Percentiles rank a stretch among this genome's conserved stretches.
Conservation (phyloP, 1,140 invertebrate species). For the Cherax quadricarinatus region DNA sequence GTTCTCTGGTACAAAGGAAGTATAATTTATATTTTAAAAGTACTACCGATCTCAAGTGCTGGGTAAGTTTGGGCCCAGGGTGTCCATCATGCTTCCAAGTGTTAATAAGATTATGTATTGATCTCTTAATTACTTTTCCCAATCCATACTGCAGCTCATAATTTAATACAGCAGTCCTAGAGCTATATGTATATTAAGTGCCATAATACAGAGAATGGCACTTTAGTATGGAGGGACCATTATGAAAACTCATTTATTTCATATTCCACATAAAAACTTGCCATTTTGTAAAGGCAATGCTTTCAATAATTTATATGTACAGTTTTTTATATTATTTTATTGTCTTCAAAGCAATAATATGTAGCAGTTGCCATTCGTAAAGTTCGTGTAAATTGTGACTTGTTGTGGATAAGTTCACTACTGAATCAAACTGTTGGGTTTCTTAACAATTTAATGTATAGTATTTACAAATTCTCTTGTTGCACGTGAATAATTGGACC, state of each 20-base stretch:
- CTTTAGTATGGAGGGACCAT: conserved; percentile 23
- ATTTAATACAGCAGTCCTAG: not conserved
- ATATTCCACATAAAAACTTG: conserved; percentile 4
- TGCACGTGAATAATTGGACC: not conserved
- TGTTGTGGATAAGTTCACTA: not conserved
- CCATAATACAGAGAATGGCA: conserved; percentile 13
- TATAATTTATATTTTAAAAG: not conserved
- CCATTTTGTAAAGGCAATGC: not conserved
- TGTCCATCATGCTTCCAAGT: conserved; percentile 49
- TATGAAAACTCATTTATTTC: conserved; percentile 23
- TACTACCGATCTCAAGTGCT: conserved; percentile 13
- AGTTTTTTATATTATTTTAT: not conserved
- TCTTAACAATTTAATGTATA: not conserved
- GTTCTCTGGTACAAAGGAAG: not conserved
- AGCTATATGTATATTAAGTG: conserved; percentile 13
- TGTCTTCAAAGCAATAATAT: conserved; percentile 4
- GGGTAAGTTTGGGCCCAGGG: not conserved
- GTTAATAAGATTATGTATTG: conserved; percentile 46
- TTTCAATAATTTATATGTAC: conserved; percentile 12
- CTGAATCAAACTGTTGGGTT: not conserved
- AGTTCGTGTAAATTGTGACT: not conserved
- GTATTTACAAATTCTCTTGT: not conserved
- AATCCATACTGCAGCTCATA: conserved; percentile 43
- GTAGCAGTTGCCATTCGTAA: not conserved
- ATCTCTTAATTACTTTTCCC: conserved; percentile 23